Evolutionary conservation across 2,888 invertebrate species (phyloP), one percentile per base, ranked within the genome.

Genomic region (Micoletzkya japonica): DNA sequence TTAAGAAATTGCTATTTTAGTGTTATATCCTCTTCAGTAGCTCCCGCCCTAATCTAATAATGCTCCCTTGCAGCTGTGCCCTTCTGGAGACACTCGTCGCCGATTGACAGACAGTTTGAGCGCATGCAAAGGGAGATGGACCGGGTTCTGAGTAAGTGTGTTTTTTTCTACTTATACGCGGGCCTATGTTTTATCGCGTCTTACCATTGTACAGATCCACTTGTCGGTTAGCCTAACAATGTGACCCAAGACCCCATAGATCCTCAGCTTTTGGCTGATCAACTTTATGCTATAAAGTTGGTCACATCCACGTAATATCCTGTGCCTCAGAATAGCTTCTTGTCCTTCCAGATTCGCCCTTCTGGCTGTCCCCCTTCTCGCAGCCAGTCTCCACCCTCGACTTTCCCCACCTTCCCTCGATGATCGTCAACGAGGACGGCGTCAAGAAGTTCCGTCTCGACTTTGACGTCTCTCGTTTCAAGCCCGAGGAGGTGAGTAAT

Each of bases 341-440:
- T 26, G 3, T 20, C 17, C 36, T 26, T 60, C 44, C 37, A 37
- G 63, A 63, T n/a, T 44, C 30, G 30, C 50, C 63, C 10, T 63
- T 63, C 50, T 63, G 63, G 63, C n/a, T 34, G 2, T 32, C 63
- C 50, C 63, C 63, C 20, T 63, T 63, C 63, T 26, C 63, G 39
- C 24, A 20, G 1, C 32, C 28, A 4, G n/a, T 64, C 26, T 64
- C 64, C 26, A 20, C 36, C 17, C 54, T 66, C 49, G 77, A 78
- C 36, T 28, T 34, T 6, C 76, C 67, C 68, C 76, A 68, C 30
- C 37, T 77, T 37, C 69, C 68, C 24, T 59, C 76, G 36, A 78
- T 78, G n/a, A 78, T 78, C 68, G 74, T 78, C 57, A 77, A 80
- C 52, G 78, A 78, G 49, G 64, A 77, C 50, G 78, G 78, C 34